Percentiles rank a stretch among this genome's conserved stretches.
These are phyloP conservation scores for Tamandua tetradactyla DNA, from an alignment of 2,797 vertebrate species.

Conservation along the genomic window DNA sequence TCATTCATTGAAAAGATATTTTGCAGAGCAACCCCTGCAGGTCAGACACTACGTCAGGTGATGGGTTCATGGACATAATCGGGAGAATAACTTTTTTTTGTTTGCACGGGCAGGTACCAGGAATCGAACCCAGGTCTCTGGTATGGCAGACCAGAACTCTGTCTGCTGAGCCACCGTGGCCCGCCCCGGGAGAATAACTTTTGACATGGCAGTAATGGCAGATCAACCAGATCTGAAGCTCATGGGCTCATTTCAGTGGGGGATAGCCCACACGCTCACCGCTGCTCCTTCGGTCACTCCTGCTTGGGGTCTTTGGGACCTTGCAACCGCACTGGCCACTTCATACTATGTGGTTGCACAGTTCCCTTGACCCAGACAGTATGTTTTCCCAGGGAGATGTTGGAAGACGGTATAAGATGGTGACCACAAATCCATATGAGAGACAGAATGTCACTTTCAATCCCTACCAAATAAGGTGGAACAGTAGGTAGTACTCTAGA, in stretches of 20 bases:
- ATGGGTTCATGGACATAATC: neutral
- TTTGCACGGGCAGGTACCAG: too few species aligned
- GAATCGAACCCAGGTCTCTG: too few species aligned
- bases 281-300: too few species aligned
- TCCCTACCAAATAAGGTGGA: slow-evolving; percentile 1
- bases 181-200: neutral
- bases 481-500: neutral
- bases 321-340: neutral
- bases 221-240: neutral
- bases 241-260: neutral
- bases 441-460: neutral
- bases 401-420: neutral
- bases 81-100: neutral
- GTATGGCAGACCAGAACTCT: too few species aligned
- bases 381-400: neutral
- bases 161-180: too few species aligned
- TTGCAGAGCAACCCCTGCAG: neutral
- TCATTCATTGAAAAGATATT: neutral
- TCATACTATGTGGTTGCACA: neutral
- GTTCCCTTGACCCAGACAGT: neutral
- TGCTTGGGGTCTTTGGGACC: too few species aligned
- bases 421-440: neutral
- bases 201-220: neutral
- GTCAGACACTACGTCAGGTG: neutral
- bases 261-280: neutral